A percentile compares a stretch with the other conserved stretches of the same genome.
Evolutionary conservation across 1,140 invertebrate species (phyloP).

Genomic region (Hypsibius dujardini): DNA sequence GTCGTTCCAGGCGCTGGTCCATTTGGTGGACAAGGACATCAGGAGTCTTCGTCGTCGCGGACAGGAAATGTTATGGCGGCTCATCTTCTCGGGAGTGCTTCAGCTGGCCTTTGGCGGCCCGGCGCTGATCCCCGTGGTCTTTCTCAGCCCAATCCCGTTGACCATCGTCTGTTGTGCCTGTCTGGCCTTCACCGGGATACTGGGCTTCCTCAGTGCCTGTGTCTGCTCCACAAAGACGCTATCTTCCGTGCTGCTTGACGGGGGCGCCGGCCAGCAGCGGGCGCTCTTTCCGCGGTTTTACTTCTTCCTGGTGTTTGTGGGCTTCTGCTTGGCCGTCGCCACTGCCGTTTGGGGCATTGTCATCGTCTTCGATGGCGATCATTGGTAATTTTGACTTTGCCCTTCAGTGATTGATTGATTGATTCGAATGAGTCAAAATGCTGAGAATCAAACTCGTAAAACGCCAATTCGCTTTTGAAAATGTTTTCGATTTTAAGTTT

Average conservation of each 20-base stretch:
- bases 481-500: too few relatives aligned
- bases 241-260: background rate
- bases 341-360: background rate
- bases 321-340: background rate
- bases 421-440: background rate
- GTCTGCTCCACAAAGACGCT: background rate
- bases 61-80: background rate
- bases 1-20: background rate
- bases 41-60: background rate
- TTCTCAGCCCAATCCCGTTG: background rate
- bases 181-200: constrained; percentile 1
- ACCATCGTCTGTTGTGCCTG: background rate
- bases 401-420: background rate
- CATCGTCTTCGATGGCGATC: background rate
- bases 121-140: background rate
- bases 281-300: constrained; percentile 1
- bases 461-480: too few relatives aligned
- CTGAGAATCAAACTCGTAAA: too few relatives aligned
- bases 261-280: background rate
- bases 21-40: background rate
- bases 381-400: background rate
- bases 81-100: background rate
- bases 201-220: background rate
- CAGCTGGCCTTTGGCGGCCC: background rate
- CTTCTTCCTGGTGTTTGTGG: background rate